Base-by-base conservation (phyloP, 2,113 vertebrate species). In the Limnothrissa miodon region DNA sequence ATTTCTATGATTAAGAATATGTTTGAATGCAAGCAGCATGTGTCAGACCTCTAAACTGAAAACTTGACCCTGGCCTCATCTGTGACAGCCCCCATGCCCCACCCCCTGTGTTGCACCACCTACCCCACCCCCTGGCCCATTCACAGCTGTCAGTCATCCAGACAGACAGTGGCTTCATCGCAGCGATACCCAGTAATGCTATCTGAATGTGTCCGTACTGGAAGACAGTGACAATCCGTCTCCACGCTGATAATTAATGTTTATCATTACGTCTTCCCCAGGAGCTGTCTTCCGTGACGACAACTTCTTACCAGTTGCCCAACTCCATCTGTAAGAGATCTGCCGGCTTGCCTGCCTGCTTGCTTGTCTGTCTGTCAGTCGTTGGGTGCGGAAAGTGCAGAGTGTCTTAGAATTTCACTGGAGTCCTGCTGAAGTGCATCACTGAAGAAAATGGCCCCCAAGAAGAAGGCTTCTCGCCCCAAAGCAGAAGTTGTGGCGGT, bases 381-480 rank as follows among this genome's bases (percentile, higher is more conserved):
- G 78, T 79, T 79, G 39, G 78, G 39, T 33, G 85, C 21, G 45
- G 36, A 29, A 78, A 23, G 44, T 45, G 46, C 46, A 56, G 53
- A 29, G 59, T 74, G 66, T 74, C 33, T 74, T 33, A 36, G 33
- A 74, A 36, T 74, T 17, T 74, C 13, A 13, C 29, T 17, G 83
- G 78, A 81, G 62, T 82, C 19, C 23, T 42, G 42, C 42, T 42
- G 42, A 25, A 62, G 25, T 25, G 59, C 39, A 81, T 85, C 66
- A 56, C 80, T 83, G 39, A 78, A 39, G 44, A 80, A 6, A 46
- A 96, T 96, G 95, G 93, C 95, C 33, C 95, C 96, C 23, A 96
- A 96, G 85, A 96, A 94, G 92, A 96, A 95, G 93, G 85, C 85
- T n/a, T n/a, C 91, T 11, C 95, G 93, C 0, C 91, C 88, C 15